Evolutionary conservation across 2,888 invertebrate species (phyloP).

Genomic region (Drosophila longiperda): DNA sequence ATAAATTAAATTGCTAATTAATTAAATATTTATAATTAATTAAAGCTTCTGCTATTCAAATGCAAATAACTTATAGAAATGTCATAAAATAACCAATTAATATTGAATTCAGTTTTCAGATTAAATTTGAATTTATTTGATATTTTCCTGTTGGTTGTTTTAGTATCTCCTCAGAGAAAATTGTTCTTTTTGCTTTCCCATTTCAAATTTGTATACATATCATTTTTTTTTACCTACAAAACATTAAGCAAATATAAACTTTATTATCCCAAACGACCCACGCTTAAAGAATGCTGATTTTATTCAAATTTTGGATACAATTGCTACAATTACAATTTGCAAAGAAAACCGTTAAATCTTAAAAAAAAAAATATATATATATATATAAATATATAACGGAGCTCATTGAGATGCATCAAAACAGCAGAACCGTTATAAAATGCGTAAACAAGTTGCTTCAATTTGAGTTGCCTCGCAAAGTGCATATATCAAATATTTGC

Average conservation of each 20-base stretch:
- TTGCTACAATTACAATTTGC: no score
- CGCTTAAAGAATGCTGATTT: neutral
- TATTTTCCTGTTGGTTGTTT: neutral
- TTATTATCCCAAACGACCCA: neutral
- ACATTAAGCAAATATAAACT: neutral
- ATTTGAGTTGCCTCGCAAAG: neutral
- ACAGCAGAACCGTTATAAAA: no score
- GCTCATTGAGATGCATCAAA: no score
- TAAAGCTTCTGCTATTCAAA: neutral
- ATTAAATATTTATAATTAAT: neutral
- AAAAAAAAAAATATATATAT: no score
- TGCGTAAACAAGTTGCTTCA: neutral
- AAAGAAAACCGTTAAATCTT: no score
- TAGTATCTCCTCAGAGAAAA: neutral
- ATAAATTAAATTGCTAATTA: neutral
- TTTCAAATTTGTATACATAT: neutral
- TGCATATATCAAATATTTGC: neutral
- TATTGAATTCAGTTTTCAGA: neutral
- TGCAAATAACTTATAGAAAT: neutral
- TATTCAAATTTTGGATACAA: neutral
- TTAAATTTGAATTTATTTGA: neutral
- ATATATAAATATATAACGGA: no score
- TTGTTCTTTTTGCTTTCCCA: neutral
- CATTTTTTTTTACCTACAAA: neutral
- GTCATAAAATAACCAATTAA: neutral